phyloP scores from a whole-genome alignment of 2,113 vertebrate species.

The Brachypteracias leptosomus region DNA sequence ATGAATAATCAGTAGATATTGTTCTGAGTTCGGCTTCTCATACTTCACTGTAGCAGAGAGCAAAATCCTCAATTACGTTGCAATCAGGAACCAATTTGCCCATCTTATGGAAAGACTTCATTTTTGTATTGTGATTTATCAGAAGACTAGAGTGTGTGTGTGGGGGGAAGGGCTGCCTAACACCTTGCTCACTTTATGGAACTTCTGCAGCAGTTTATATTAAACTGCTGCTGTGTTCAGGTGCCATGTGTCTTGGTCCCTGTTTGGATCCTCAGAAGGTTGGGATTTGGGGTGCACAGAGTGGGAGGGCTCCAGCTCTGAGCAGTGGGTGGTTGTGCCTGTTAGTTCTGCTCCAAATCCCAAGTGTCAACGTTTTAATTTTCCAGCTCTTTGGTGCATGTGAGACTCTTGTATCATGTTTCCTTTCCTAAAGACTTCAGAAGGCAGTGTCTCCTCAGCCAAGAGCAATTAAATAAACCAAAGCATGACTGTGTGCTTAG shows the following conservation, averaged over 20 bases:
- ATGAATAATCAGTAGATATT: background rate
- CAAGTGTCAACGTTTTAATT: background rate
- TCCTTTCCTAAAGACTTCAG: background rate
- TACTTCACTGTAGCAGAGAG: background rate
- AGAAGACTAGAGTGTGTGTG: background rate
- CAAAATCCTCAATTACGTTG: background rate
- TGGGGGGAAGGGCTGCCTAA: background rate
- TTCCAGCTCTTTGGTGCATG: background rate
- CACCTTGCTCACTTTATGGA: background rate
- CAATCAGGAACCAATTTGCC: background rate
- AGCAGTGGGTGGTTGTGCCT: background rate
- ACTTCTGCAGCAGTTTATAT: background rate
- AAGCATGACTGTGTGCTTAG: background rate
- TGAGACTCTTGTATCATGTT: background rate
- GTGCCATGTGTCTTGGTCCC: background rate
- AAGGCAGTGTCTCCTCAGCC: background rate
- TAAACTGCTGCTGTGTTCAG: background rate
- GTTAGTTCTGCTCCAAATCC: background rate
- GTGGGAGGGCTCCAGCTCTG: background rate
- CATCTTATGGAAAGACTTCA: background rate
- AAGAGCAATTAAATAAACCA: background rate
- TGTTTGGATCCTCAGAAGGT: background rate
- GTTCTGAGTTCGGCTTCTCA: background rate
- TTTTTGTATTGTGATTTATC: background rate
- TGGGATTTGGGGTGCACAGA: background rate